Conservation (phyloP, 64 coral and sea anemone species). For the Anthopleura sola region DNA sequence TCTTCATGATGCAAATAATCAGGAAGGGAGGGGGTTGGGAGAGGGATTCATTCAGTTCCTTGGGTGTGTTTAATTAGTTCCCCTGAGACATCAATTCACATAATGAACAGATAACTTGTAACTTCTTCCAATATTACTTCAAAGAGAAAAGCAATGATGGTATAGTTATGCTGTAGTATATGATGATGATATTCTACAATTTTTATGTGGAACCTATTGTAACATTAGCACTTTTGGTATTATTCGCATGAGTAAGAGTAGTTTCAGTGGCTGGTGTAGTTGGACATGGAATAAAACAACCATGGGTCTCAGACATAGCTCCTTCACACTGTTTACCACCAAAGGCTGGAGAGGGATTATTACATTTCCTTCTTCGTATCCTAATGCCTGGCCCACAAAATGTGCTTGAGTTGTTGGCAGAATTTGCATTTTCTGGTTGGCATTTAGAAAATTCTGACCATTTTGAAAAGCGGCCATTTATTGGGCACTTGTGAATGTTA, state of each 20-base stretch:
- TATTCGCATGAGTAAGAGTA: not conserved
- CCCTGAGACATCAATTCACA: too few relatives aligned
- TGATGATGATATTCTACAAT: not conserved
- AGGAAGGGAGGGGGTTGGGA: too few relatives aligned
- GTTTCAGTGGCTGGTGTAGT: conserved; percentile 1
- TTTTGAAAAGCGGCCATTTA: conserved; percentile 41
- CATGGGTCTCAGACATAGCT: conserved; percentile 1
- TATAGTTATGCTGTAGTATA: too few relatives aligned
- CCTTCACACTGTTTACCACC: conserved; percentile 57
- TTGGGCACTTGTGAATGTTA: conserved; percentile 38
- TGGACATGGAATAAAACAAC: conserved; percentile 40
- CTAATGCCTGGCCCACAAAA: conserved; percentile 44
- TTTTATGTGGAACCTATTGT: not conserved
- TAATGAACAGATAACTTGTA: too few relatives aligned
- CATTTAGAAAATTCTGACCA: conserved; percentile 42
- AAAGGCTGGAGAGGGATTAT: conserved; percentile 51
- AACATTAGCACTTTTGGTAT: not conserved
- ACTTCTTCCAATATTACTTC: too few relatives aligned
- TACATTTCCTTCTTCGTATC: conserved; percentile 48
- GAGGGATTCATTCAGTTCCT: too few relatives aligned
- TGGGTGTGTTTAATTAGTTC: too few relatives aligned
- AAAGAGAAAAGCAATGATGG: too few relatives aligned
- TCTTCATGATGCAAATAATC: too few relatives aligned
- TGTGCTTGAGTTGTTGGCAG: not conserved
- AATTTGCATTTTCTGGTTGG: not conserved